Percentiles rank a stretch among this genome's conserved stretches.
phyloP scores from a whole-genome alignment of 2,113 vertebrate species.

The Pluvialis apricaria region DNA sequence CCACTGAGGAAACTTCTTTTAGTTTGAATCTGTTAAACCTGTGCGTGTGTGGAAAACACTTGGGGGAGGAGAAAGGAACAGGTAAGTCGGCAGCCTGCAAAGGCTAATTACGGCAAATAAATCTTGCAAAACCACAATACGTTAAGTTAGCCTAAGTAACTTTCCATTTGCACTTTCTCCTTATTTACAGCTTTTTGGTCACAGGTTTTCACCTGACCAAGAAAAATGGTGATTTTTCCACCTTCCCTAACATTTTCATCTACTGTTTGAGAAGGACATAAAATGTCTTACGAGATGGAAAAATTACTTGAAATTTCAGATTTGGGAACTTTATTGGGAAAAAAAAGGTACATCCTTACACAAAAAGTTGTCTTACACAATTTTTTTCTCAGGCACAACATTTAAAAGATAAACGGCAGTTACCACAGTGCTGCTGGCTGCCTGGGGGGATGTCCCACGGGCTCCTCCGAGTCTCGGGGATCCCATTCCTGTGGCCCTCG shows the following conservation, averaged over 20 bases:
- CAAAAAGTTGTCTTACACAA: not conserved
- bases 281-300: not conserved
- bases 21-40: not conserved
- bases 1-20: not conserved
- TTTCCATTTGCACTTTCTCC: not conserved
- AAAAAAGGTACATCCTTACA: not conserved
- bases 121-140: fast-evolving
- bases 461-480: not conserved
- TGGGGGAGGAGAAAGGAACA: not conserved
- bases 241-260: not conserved
- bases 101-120: not conserved
- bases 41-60: not conserved
- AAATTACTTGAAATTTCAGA: not conserved
- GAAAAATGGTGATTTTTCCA: not conserved
- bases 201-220: not conserved
- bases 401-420: not conserved
- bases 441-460: not conserved
- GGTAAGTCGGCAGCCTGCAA: not conserved
- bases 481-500: fast-evolving
- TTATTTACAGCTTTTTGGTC: not conserved
- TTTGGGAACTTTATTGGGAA: not conserved
- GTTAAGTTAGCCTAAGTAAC: not conserved
- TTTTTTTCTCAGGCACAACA: not conserved
- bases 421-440: not conserved
- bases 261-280: not conserved